Evolutionary conservation across 2,888 invertebrate genomes (phyloP).

Genomic region (Agrochola litura): DNA sequence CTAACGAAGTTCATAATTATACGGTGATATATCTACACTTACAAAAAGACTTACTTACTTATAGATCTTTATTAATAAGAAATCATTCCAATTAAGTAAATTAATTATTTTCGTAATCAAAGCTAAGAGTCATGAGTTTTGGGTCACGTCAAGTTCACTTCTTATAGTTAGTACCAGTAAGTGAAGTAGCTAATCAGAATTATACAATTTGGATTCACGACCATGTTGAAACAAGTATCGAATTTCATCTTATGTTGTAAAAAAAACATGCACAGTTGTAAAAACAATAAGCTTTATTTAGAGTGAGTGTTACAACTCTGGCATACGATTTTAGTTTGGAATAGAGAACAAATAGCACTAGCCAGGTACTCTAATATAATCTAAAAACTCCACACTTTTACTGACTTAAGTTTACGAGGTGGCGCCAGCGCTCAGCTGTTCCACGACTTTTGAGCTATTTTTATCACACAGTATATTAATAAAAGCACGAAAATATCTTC

Average conservation of each 20-base stretch:
- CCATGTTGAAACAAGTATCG: neutral
- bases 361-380: slow-evolving; percentile 7
- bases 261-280: neutral
- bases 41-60: neutral
- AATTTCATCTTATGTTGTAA: neutral
- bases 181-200: neutral
- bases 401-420: slow-evolving; percentile 21
- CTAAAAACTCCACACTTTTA: slow-evolving; percentile 21
- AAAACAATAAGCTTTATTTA: neutral
- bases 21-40: neutral
- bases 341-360: neutral
- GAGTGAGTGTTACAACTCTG: neutral
- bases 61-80: too few relatives aligned
- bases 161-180: neutral
- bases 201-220: neutral
- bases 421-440: slow-evolving; percentile 13
- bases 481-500: slow-evolving; percentile 3
- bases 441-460: slow-evolving; percentile 4
- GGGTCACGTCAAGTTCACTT: too few relatives aligned
- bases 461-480: slow-evolving; percentile 14
- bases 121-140: neutral
- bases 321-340: neutral
- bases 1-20: too few relatives aligned
- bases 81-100: too few relatives aligned
- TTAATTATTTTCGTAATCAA: too few relatives aligned